Evolutionary conservation across 2,113 vertebrate species (phyloP), one percentile per base, ranked within the genome.

Genomic region (Trogon melanurus): DNA sequence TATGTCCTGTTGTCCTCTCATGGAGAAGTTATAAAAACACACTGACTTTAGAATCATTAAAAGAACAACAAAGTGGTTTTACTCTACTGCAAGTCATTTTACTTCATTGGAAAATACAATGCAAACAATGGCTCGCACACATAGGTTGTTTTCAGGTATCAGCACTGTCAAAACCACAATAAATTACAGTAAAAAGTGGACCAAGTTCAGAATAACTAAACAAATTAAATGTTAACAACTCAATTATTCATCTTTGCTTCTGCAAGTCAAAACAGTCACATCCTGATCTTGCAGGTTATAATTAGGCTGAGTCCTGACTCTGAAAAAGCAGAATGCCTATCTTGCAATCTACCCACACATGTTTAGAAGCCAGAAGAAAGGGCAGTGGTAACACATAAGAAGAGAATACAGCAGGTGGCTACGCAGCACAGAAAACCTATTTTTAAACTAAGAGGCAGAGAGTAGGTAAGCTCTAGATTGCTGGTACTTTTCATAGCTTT

Each of bases 181-280:
- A 85, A 87, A 70, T 62, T 54, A 48, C 54, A 65, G 16, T 47
- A 29, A 85, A 65, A 91, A 92, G 57, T 60, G 36, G 78, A 72
- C 53, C 2, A 2, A 75, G 30, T 67, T 92, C 36, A 47, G 50
- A 65, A 36, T 71, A 94, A 45, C 69, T 88, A 60, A 91, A 85
- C 83, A 79, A 95, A 78, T 85, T 69, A 87, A 91, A 91, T 75
- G 56, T 26, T 57, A 91, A 75, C 86, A 84, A 61, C 73, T 91
- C 50, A 75, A 29, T 93, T 95, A 91, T 89, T 96, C 76, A 80
- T 89, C 69, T 53, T 64, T 41, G 62, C 58, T 95, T 87, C 76
- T 95, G 91, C 92, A 96, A 95, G 80, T 95, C 95, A 87, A 93
- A 96, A 92, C 88, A 94, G 91, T 66, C 93, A 91, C 65, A 92